Conservation (phyloP, 1,140 invertebrate genomes). For the Drosophila punjabiensis region DNA sequence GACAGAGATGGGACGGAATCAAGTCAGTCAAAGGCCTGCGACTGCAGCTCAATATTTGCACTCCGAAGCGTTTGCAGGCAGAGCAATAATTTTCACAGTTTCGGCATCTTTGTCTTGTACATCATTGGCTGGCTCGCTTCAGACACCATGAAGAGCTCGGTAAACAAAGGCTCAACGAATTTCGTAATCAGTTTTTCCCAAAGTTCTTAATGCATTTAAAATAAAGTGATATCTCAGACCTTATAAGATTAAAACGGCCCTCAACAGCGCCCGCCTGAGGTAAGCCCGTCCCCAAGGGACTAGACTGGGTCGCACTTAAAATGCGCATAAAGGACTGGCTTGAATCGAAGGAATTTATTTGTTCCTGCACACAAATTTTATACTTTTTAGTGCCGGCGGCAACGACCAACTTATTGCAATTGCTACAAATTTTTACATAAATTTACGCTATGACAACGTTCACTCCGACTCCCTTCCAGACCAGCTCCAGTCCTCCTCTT, state of each 20-base stretch:
- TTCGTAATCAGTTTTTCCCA: constrained; percentile 68
- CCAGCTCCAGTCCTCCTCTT: not conserved
- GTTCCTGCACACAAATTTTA: constrained; percentile 60
- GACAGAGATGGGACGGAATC: not conserved
- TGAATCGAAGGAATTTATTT: constrained; percentile 65
- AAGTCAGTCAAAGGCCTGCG: constrained; percentile 35
- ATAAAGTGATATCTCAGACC: constrained; percentile 43
- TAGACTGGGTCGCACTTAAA: constrained; percentile 39
- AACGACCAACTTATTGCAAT: constrained; percentile 72
- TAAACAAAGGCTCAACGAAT: constrained; percentile 59
- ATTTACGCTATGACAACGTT: constrained; percentile 69
- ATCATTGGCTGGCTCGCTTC: constrained; percentile 59
- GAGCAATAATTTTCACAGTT: constrained; percentile 68
- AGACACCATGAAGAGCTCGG: constrained; percentile 65
- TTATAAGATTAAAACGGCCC: constrained; percentile 11
- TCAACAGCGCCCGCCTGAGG: not conserved
- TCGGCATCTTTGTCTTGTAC: constrained; percentile 51
- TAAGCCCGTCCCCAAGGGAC: not conserved
- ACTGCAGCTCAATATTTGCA: constrained; percentile 72
- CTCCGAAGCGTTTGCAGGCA: constrained; percentile 66
- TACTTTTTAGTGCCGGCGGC: constrained; percentile 29
- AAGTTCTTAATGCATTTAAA: constrained; percentile 75
- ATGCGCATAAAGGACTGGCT: constrained; percentile 57
- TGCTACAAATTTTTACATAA: constrained; percentile 82
- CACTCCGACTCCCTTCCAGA: not conserved